These are phyloP conservation scores for Podarcis lilfordi DNA, from an alignment of 2,797 vertebrate species.

Conservation along the genomic window DNA sequence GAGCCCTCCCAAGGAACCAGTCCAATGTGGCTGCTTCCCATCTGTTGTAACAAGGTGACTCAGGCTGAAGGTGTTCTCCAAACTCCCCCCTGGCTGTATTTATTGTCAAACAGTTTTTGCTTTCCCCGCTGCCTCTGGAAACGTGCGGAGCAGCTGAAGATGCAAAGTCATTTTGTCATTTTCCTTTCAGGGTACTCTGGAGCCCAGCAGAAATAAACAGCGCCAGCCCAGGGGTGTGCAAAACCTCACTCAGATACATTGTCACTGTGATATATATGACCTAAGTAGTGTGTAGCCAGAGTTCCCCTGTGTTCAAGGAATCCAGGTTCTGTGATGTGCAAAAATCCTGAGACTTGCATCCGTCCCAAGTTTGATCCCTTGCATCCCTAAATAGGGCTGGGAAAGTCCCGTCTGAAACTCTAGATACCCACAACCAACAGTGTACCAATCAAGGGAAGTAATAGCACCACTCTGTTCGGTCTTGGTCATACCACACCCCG, in stretches of 20 bases:
- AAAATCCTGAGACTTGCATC: neutral
- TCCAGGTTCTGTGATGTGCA: too few relatives aligned
- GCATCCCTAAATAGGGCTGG: neutral
- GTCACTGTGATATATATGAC: neutral
- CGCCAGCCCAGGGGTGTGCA: neutral
- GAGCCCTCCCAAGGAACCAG: neutral
- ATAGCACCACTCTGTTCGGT: too few relatives aligned
- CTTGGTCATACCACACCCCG: too few relatives aligned
- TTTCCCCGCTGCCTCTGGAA: neutral
- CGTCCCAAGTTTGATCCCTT: neutral
- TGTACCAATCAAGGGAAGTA: too few relatives aligned
- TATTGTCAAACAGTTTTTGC: neutral
- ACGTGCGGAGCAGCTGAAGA: neutral
- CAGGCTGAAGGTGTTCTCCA: neutral
- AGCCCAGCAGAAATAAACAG: neutral
- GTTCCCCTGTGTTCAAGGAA: neutral
- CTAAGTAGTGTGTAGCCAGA: neutral
- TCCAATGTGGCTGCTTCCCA: neutral
- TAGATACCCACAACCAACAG: neutral
- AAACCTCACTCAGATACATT: neutral
- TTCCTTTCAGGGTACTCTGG: neutral
- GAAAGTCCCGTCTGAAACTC: neutral
- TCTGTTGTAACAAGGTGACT: constrained; percentile 1
- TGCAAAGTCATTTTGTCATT: neutral
- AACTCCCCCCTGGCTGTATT: neutral